Evolutionary conservation across 1,140 invertebrate species (phyloP), one percentile per base, ranked within the genome.

Genomic region (Drosophila ohnishii): DNA sequence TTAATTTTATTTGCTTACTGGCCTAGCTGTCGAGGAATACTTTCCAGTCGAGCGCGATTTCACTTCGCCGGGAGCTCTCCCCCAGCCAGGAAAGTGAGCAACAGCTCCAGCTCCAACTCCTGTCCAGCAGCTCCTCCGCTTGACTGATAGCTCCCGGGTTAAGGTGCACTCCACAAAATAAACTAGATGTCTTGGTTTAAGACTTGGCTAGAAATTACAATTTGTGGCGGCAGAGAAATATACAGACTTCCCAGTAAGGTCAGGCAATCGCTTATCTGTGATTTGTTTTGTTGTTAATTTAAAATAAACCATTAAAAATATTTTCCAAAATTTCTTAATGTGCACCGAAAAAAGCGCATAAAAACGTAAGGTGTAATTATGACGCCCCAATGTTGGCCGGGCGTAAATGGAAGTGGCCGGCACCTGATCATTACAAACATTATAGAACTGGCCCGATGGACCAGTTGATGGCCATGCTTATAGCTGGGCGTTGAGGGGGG

Each of bases 361-460:
- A 48, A 48, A 32, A 7, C 13, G 72, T 50, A 85, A 78, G 59
- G 39, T 87, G 75, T 82, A 86, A 86, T 86, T 87, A 87, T 87
- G 71, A 87, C 70, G 82, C 56, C 39, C 48, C 37, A 40, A 34
- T 50, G 32, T 44, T 63, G 56, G 62, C n/a, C 61, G 47, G 28
- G 45, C 69, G 30, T 22, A 79, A 78, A 79, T 79, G 69, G 13
- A 28, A 50, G 40, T 48, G 59, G 51, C 60, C 45, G 28, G 51
- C 51, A 66, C 61, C 62, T 59, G 72, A 66, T 75, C 42, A 75
- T 75, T 63, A 51, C 60, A 45, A 74, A 74, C 59, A 64, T 53
- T 58, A 40, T 25, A 37, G 34, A 73, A 59, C 50, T 64, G 62
- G 61, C 55, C 45, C 22, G 34, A 51, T 48, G 51, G 13, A 32